A percentile compares a stretch with the other conserved stretches of the same genome.
Conservation (phyloP, 2,113 vertebrate genomes). For the Paracanthobrama guichenoti region DNA sequence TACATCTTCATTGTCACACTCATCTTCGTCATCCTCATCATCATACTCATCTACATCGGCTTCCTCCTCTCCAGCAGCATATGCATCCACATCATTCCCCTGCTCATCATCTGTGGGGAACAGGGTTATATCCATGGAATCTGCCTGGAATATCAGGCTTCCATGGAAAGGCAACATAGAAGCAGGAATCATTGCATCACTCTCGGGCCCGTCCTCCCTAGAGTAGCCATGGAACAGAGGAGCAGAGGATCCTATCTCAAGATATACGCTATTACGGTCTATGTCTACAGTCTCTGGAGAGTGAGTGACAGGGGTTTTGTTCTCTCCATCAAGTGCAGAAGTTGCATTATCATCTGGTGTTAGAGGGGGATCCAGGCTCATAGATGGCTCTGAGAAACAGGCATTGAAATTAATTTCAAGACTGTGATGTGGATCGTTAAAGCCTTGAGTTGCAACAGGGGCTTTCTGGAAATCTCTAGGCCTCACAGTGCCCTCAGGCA, state of each 20-base stretch:
- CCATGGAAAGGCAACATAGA: slow-evolving; percentile 86
- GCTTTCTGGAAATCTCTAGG: slow-evolving; percentile 48
- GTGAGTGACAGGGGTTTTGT: slow-evolving; percentile 68
- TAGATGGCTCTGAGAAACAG: slow-evolving; percentile 67
- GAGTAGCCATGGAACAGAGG: slow-evolving; percentile 71
- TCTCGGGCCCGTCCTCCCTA: slow-evolving; percentile 68
- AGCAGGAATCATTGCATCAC: slow-evolving; percentile 87
- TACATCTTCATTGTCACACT: slow-evolving; percentile 54
- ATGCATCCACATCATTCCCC: slow-evolving; percentile 69
- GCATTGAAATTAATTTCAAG: slow-evolving; percentile 71
- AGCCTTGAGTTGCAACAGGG: slow-evolving; percentile 40
- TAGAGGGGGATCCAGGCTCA: slow-evolving; percentile 48
- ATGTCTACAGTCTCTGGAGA: slow-evolving; percentile 66
- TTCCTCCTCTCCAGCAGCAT: slow-evolving; percentile 79
- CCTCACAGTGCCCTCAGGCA: slow-evolving; percentile 67
- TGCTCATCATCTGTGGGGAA: slow-evolving; percentile 77
- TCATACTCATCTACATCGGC: slow-evolving; percentile 78
- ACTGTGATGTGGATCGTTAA: slow-evolving; percentile 54
- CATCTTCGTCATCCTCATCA: slow-evolving; percentile 73
- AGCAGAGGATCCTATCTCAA: slow-evolving; percentile 68
- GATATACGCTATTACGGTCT: slow-evolving; percentile 63
- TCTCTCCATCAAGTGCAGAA: slow-evolving; percentile 62
- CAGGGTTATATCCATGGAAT: slow-evolving; percentile 88
- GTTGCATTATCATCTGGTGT: slow-evolving; percentile 51
- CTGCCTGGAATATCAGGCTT: slow-evolving; percentile 90